phyloP scores from a whole-genome alignment of 2,888 invertebrate genomes.

The Catocala nupta region DNA sequence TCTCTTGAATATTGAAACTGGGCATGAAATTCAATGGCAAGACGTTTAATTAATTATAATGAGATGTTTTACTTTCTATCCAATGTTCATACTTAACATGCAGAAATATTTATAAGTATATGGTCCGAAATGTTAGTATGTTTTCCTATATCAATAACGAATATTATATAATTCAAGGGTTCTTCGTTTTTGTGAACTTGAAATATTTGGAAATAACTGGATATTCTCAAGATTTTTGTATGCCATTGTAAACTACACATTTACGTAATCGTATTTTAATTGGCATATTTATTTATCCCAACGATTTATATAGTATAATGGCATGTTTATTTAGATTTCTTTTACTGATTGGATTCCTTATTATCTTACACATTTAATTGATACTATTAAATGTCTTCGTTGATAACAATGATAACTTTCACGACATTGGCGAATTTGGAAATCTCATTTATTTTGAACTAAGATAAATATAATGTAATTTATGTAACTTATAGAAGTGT shows the following conservation, averaged over 20 bases:
- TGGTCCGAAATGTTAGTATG: too few species aligned
- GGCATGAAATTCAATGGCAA: too few species aligned
- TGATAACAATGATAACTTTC: slow-evolving; percentile 41
- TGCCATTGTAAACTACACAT: slow-evolving; percentile 20
- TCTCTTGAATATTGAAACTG: slow-evolving; percentile 3
- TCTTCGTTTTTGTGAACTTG: too few species aligned
- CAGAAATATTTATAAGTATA: too few species aligned
- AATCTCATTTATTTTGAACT: slow-evolving; percentile 54
- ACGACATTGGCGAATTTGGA: slow-evolving; percentile 41
- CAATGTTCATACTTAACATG: too few species aligned
- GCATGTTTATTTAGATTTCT: slow-evolving; percentile 48
- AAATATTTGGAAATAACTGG: slow-evolving; percentile 13
- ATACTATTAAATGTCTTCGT: slow-evolving; percentile 21
- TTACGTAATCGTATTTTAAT: slow-evolving; percentile 26
- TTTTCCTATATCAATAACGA: too few species aligned
- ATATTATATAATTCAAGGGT: slow-evolving; percentile 15
- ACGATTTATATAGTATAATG: slow-evolving; percentile 10
- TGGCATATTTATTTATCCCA: slow-evolving; percentile 43
- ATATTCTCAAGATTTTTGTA: slow-evolving; percentile 27
- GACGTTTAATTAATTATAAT: too few species aligned
- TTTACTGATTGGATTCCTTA: slow-evolving; percentile 33
- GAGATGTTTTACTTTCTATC: too few species aligned
- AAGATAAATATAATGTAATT: slow-evolving; percentile 63
- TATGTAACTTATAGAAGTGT: slow-evolving; percentile 75
- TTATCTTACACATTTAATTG: slow-evolving; percentile 3